Evolutionary conservation across 2,797 vertebrate species (phyloP).

Genomic region (Amazona ochrocephala): DNA sequence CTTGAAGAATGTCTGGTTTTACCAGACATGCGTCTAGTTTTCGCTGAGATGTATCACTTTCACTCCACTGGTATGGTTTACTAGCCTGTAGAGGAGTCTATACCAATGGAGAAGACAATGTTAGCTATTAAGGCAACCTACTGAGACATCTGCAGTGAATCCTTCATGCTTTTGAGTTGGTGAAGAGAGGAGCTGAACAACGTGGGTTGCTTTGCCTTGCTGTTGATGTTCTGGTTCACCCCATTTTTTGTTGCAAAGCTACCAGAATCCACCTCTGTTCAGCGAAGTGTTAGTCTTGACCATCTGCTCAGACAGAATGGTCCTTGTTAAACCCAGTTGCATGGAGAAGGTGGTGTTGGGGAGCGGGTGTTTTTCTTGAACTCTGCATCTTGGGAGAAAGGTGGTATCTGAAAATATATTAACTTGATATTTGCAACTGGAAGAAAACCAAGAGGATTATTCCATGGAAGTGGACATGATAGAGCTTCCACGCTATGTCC

Average conservation of each 20-base stretch:
- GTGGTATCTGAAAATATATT: background rate
- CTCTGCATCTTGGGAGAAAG: background rate
- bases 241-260: background rate
- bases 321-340: background rate
- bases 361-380: background rate
- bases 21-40: background rate
- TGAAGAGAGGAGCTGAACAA: background rate
- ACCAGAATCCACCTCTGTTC: background rate
- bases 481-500: accelerated
- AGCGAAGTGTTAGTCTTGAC: background rate
- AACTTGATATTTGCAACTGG: background rate
- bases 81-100: background rate
- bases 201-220: background rate
- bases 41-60: background rate
- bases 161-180: background rate
- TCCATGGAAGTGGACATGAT: accelerated
- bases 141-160: background rate
- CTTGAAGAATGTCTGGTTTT: background rate
- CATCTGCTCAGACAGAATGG: accelerated
- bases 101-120: background rate
- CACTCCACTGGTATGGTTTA: background rate
- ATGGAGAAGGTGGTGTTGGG: accelerated
- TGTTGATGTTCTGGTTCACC: background rate
- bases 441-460: background rate
- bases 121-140: background rate